Conservation (phyloP, 2,797 vertebrate genomes). For the Lindbergichthys nudifrons region DNA sequence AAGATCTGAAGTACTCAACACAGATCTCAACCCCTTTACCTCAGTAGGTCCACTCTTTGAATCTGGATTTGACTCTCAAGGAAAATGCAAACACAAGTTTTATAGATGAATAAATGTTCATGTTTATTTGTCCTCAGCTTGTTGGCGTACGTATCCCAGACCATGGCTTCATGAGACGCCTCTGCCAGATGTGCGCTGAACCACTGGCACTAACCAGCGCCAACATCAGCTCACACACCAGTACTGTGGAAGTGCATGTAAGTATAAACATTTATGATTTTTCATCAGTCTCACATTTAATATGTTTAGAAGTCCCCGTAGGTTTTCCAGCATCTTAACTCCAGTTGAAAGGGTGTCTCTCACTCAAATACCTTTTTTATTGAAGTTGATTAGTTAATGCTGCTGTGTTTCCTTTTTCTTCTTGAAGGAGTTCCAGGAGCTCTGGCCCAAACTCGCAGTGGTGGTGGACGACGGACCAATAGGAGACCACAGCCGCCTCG, state of each 20-base stretch:
- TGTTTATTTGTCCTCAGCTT: constrained; percentile 79
- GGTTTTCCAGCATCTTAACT: too few species aligned
- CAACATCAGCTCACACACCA: constrained; percentile 90
- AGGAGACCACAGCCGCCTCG: constrained; percentile 89
- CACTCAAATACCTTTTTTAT: not conserved
- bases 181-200: constrained; percentile 89
- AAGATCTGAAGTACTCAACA: constrained; percentile 88
- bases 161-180: constrained; percentile 88
- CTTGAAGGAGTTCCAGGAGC: constrained; percentile 92
- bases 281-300: too few species aligned
- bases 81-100: not conserved
- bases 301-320: too few species aligned
- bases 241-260: constrained; percentile 90
- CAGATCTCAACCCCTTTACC: constrained; percentile 94
- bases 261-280: constrained; percentile 50
- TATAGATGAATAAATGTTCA: not conserved
- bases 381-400: not conserved
- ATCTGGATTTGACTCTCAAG: too few species aligned
- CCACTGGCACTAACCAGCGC: constrained; percentile 95
- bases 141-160: constrained; percentile 95
- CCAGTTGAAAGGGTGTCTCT: not conserved
- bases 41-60: constrained; percentile 80
- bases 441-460: constrained; percentile 92
- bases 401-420: not conserved
- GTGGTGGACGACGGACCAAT: constrained; percentile 93